phyloP scores from a whole-genome alignment of 2,113 vertebrate species.

The Xenopus laevis region DNA sequence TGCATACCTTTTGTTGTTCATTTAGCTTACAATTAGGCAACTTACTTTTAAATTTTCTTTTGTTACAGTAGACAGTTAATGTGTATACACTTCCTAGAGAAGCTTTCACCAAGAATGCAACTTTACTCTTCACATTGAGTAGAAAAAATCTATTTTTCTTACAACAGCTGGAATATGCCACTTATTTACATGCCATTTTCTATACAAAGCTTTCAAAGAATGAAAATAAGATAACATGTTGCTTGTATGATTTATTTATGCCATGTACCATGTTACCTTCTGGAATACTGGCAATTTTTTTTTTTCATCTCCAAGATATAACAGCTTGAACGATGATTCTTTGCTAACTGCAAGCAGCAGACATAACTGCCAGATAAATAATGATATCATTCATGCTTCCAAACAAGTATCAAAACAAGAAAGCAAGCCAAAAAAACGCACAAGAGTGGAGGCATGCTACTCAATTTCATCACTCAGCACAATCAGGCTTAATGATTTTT shows the following conservation, averaged over 20 bases:
- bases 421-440: constrained; percentile 39
- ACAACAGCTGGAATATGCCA: constrained; percentile 1
- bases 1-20: too few species aligned
- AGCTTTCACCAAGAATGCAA: too few species aligned
- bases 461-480: constrained; percentile 30
- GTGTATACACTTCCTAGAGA: too few species aligned
- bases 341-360: constrained; percentile 22
- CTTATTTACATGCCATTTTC: neutral
- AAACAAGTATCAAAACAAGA: constrained; percentile 44
- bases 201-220: constrained; percentile 15
- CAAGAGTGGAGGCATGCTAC: constrained; percentile 29
- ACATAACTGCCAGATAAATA: constrained; percentile 40
- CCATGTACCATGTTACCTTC: constrained; percentile 9
- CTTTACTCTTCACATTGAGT: too few species aligned
- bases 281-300: constrained; percentile 21
- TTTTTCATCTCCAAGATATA: constrained; percentile 24
- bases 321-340: constrained; percentile 43
- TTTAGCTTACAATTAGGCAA: too few species aligned
- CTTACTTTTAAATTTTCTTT: too few species aligned
- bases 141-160: constrained; percentile 6
- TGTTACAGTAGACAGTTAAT: too few species aligned
- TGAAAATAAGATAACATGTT: constrained; percentile 17
- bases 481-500: constrained; percentile 31
- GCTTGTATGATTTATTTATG: constrained; percentile 21
- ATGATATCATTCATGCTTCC: constrained; percentile 46